Evolutionary conservation across 2,888 invertebrate genomes (phyloP), one percentile per base, ranked within the genome.

Genomic region (Hydrotaea diabolus): DNA sequence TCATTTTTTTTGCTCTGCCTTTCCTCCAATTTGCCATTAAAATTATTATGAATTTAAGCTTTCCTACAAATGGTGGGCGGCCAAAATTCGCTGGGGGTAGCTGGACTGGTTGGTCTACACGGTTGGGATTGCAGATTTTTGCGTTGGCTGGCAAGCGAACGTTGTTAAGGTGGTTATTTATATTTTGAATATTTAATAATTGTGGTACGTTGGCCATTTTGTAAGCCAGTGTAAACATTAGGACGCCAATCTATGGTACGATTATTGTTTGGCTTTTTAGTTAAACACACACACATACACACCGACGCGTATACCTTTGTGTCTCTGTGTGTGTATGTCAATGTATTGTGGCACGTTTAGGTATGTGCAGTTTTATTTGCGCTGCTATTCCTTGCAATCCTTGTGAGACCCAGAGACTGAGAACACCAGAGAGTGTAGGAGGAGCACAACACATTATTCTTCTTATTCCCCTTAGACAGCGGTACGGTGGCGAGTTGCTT

Each of bases 121-220:
- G 21, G 26, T 21, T 21, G n/a, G 39, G 36, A 36, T 4, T 49
- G 31, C 23, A 19, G 31, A 31, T 2, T 31, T 2, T 31, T 31
- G 31, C 7, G 31, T 31, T 31, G 31, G 31, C 7, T 31, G 31
- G 31, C 31, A 7, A 31, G 31, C 31, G 31, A 31, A 31, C 31
- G 55, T 66, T 79, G 19, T 71, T 46, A 77, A 71, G 77, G 69
- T 72, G 49, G 78, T 78, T 78, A 39, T 78, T 72, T 78, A 55
- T 73, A 17, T 64, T 23, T 62, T 53, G 72, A 78, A 72, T 78
- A 73, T 78, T 78, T 72, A 78, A 72, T 73, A 73, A 17, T 64
- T 72, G 49, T 36, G n/a, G 1, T 43, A 43, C 57, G 39, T 43
- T 73, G 73, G 57, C 57, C 49, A 21, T 49, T 77, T 77, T 15